These are phyloP conservation scores for Xiphophorus couchianus DNA, from an alignment of 2,113 vertebrate species.

Conservation along the genomic window DNA sequence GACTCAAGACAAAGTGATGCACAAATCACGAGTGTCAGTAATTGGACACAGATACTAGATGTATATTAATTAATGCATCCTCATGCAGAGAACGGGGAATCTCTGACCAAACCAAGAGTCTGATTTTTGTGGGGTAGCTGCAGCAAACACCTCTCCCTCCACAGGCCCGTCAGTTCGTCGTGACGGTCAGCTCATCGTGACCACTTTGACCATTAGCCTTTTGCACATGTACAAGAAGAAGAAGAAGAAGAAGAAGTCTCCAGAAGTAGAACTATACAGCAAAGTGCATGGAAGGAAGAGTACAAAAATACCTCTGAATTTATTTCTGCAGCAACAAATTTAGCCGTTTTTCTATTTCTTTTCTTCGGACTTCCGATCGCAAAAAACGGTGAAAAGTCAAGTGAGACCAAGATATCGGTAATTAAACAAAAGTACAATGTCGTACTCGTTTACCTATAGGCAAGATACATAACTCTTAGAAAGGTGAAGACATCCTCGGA, in stretches of 20 bases:
- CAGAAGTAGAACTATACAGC: conserved; percentile 70
- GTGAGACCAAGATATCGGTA: conserved; percentile 69
- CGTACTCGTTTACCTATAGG: conserved; percentile 59
- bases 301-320: conserved; percentile 79
- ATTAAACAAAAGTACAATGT: conserved; percentile 76
- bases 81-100: neutral
- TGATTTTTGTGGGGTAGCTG: conserved; percentile 34
- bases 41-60: neutral
- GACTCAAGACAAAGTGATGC: neutral
- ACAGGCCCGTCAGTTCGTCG: conserved; percentile 58
- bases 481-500: conserved; percentile 74
- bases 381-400: conserved; percentile 66
- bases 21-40: neutral
- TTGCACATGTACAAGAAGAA: conserved; percentile 60
- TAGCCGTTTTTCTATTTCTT: conserved; percentile 9
- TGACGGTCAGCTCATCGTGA: conserved; percentile 40
- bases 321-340: conserved; percentile 65
- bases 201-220: conserved; percentile 48
- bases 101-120: conserved; percentile 9
- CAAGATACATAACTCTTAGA: conserved; percentile 72
- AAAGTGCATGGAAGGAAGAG: conserved; percentile 75
- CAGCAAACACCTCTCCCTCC: conserved; percentile 30
- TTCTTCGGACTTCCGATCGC: conserved; percentile 46
- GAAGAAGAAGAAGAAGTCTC: conserved; percentile 52
- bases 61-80: neutral